These are phyloP conservation scores for Dendrocopos noguchii DNA, from an alignment of 2,113 vertebrate species.

Conservation along the genomic window DNA sequence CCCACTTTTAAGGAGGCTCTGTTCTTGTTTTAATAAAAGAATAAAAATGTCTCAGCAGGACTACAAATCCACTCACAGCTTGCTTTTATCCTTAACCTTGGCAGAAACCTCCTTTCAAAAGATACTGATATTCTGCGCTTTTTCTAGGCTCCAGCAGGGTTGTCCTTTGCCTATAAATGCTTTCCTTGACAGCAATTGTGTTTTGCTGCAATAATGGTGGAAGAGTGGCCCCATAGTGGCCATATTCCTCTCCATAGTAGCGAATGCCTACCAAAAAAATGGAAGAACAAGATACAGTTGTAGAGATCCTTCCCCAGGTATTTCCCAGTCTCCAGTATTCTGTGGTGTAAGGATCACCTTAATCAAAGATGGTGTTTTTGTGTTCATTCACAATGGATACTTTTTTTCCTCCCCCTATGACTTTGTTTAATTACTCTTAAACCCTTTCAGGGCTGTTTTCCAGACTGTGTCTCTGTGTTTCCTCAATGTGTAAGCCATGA, in stretches of 20 bases:
- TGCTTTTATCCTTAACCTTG: background rate
- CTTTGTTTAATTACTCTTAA: background rate
- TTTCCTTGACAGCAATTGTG: background rate
- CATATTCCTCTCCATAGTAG: background rate
- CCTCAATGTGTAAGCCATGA: background rate
- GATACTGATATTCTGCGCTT: background rate
- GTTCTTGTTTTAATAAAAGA: constrained; percentile 22
- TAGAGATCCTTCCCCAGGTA: background rate
- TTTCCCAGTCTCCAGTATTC: background rate
- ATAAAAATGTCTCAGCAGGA: background rate
- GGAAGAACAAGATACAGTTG: background rate
- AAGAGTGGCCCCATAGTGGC: background rate
- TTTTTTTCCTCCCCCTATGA: background rate
- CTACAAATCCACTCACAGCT: background rate
- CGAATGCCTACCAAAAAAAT: background rate
- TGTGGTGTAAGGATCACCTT: background rate
- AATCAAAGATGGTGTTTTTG: background rate
- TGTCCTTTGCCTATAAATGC: background rate
- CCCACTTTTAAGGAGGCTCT: background rate
- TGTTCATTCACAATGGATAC: background rate
- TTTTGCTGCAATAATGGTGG: background rate
- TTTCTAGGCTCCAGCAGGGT: background rate
- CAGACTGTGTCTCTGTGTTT: background rate
- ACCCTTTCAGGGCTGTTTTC: background rate
- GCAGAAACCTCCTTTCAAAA: background rate